Evolutionary conservation across 2,888 invertebrate genomes (phyloP).

Genomic region (Dynastes grantii): DNA sequence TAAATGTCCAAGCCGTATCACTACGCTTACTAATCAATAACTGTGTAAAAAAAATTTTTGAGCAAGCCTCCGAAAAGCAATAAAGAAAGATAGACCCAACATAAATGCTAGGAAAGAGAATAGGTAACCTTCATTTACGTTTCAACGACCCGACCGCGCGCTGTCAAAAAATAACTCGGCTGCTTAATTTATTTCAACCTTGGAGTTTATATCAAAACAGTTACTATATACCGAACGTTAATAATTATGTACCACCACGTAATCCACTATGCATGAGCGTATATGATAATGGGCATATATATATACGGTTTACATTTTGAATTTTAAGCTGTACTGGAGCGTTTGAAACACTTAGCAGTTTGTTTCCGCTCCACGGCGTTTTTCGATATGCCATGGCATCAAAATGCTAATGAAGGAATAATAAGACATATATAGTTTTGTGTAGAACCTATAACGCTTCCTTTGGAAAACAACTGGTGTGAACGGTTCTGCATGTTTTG

Average conservation of each 20-base stretch:
- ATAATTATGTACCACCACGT: constrained; percentile 36
- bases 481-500: too few species aligned
- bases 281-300: constrained; percentile 33
- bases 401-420: too few species aligned
- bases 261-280: constrained; percentile 30
- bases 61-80: not conserved
- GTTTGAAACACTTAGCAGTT: constrained; percentile 6
- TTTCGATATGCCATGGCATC: not conserved
- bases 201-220: constrained; percentile 48
- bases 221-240: constrained; percentile 40
- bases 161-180: constrained; percentile 44
- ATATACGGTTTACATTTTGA: constrained; percentile 19
- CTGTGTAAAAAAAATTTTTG: not conserved
- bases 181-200: constrained; percentile 48
- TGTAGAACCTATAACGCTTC: too few species aligned
- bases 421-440: too few species aligned
- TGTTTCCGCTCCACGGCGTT: constrained; percentile 8
- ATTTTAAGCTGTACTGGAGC: constrained; percentile 1
- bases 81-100: not conserved
- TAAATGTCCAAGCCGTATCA: not conserved
- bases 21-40: not conserved
- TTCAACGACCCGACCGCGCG: constrained; percentile 42
- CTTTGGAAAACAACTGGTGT: too few species aligned
- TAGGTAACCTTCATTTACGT: constrained; percentile 32
- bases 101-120: constrained; percentile 9